Evolutionary conservation across 1,140 invertebrate genomes (phyloP).

Genomic region (Anastrepha ludens): DNA sequence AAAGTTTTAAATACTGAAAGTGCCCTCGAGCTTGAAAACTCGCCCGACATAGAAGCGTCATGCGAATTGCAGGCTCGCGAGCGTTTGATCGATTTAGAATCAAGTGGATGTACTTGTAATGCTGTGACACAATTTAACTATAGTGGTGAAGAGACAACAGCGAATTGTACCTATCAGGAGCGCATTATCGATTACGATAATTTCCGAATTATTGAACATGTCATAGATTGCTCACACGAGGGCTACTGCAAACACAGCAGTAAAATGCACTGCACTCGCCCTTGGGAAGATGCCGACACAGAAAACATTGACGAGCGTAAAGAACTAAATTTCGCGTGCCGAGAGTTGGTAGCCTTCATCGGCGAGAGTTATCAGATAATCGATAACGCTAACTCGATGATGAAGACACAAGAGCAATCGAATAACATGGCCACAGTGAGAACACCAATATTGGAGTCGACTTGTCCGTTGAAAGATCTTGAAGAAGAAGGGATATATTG

Average conservation of each 20-base stretch:
- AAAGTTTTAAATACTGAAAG: neutral
- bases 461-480: neutral
- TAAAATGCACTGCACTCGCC: conserved; percentile 24
- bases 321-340: conserved; percentile 59
- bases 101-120: conserved; percentile 13
- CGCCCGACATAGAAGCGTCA: neutral
- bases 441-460: neutral
- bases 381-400: conserved; percentile 57
- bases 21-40: neutral
- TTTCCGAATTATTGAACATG: conserved; percentile 70
- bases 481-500: neutral
- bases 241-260: neutral
- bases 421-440: neutral
- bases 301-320: conserved; percentile 24
- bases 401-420: neutral
- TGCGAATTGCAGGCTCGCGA: neutral
- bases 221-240: conserved; percentile 66
- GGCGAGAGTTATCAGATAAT: conserved; percentile 69
- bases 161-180: conserved; percentile 57
- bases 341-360: conserved; percentile 68
- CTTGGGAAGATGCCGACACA: neutral
- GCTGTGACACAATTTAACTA: neutral
- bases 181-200: conserved; percentile 71
- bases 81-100: conserved; percentile 5
- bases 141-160: conserved; percentile 28